Evolutionary conservation across 2,113 vertebrate genomes (phyloP).

Genomic region (Zapus hudsonius): DNA sequence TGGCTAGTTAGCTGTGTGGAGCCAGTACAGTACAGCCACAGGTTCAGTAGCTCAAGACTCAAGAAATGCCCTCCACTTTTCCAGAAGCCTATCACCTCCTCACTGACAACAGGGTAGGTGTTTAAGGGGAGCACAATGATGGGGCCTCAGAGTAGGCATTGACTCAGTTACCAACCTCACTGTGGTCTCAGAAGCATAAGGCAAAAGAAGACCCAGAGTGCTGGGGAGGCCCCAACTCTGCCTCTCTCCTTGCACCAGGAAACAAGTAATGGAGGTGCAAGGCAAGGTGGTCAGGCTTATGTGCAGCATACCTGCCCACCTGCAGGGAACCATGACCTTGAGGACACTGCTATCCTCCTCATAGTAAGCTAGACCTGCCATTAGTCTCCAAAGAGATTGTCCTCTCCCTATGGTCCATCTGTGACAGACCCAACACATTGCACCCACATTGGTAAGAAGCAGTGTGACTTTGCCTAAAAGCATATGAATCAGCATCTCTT

Average conservation of each 20-base stretch:
- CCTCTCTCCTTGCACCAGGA: neutral
- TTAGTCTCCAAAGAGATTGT: neutral
- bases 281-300: neutral
- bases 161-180: neutral
- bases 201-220: neutral
- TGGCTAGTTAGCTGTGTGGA: neutral
- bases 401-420: neutral
- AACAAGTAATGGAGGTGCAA: neutral
- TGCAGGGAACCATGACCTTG: neutral
- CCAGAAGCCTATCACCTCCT: neutral
- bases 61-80: neutral
- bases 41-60: neutral
- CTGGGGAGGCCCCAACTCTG: neutral
- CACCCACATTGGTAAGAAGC: neutral
- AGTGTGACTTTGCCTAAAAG: neutral
- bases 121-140: neutral
- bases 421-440: neutral
- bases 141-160: neutral
- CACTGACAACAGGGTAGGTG: neutral
- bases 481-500: too few relatives aligned
- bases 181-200: neutral
- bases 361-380: neutral
- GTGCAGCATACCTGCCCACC: neutral
- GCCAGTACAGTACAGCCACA: rapidly evolving
- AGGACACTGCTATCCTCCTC: neutral